These are phyloP conservation scores for Pandion haliaetus DNA, from an alignment of 2,113 vertebrate species.

Conservation along the genomic window DNA sequence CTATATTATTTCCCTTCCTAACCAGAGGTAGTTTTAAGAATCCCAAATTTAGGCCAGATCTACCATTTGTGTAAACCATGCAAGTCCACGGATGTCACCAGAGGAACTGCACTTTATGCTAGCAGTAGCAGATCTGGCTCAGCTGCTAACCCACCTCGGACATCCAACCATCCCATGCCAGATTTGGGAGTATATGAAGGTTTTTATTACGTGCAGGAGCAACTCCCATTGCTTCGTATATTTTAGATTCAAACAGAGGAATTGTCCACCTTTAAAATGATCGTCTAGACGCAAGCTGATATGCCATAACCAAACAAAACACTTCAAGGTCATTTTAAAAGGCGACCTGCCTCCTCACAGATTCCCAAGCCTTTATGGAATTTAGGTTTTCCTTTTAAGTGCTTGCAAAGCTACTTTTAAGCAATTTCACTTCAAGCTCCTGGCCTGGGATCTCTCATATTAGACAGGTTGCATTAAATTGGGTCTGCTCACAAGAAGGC, in stretches of 20 bases:
- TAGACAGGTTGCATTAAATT: background rate
- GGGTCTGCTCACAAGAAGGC: background rate
- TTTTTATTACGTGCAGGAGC: background rate
- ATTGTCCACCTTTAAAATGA: background rate
- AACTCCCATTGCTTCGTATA: background rate
- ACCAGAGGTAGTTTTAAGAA: background rate
- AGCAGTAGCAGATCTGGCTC: background rate
- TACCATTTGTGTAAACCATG: fast-evolving
- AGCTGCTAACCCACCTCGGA: background rate
- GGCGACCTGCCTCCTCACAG: background rate
- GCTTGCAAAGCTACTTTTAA: background rate
- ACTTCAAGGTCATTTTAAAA: background rate
- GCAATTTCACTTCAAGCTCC: background rate
- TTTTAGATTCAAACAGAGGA: background rate
- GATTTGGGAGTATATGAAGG: fast-evolving
- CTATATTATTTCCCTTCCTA: background rate
- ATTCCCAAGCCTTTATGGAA: background rate
- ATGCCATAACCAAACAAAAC: background rate
- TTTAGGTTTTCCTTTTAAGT: background rate
- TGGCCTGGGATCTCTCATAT: background rate
- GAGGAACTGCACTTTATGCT: fast-evolving
- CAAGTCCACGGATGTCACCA: background rate
- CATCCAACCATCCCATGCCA: fast-evolving
- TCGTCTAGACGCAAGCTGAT: background rate
- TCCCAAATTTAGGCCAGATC: background rate